Percentiles rank a stretch among this genome's conserved stretches.
These are phyloP conservation scores for Oreotrochilus melanogaster DNA, from an alignment of 2,113 vertebrate species.

Conservation along the genomic window DNA sequence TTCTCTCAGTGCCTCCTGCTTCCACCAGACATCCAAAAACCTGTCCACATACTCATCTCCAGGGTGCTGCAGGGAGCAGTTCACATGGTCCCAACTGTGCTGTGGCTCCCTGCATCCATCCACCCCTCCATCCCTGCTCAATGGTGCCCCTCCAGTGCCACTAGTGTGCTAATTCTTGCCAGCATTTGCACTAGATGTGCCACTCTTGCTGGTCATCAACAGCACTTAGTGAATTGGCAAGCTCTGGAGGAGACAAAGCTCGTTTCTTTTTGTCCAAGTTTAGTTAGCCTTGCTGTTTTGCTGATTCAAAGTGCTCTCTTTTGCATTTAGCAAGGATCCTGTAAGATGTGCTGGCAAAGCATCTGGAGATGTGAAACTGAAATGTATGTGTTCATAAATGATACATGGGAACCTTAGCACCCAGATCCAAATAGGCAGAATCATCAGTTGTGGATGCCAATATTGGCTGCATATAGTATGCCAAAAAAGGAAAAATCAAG, in stretches of 20 bases:
- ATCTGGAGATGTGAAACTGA: neutral
- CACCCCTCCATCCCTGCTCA: neutral
- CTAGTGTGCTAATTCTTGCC: neutral
- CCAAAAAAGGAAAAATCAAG: neutral
- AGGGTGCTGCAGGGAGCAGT: neutral
- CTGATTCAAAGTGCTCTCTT: constrained; percentile 14
- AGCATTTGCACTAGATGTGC: neutral
- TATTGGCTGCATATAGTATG: neutral
- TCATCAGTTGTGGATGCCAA: neutral
- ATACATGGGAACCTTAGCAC: neutral
- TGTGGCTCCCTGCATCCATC: neutral
- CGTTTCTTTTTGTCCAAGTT: neutral
- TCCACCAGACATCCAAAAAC: neutral
- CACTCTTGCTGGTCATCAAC: neutral
- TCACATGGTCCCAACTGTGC: neutral
- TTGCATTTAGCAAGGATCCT: neutral
- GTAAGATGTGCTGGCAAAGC: neutral
- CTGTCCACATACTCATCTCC: neutral
- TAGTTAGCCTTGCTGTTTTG: neutral
- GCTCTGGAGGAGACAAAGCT: neutral
- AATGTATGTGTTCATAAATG: neutral
- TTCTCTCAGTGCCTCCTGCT: neutral
- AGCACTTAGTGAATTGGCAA: neutral
- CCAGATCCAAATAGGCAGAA: neutral
- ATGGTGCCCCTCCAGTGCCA: neutral